phyloP scores from a whole-genome alignment of 2,797 vertebrate genomes.

The Manis crassicaudata region DNA sequence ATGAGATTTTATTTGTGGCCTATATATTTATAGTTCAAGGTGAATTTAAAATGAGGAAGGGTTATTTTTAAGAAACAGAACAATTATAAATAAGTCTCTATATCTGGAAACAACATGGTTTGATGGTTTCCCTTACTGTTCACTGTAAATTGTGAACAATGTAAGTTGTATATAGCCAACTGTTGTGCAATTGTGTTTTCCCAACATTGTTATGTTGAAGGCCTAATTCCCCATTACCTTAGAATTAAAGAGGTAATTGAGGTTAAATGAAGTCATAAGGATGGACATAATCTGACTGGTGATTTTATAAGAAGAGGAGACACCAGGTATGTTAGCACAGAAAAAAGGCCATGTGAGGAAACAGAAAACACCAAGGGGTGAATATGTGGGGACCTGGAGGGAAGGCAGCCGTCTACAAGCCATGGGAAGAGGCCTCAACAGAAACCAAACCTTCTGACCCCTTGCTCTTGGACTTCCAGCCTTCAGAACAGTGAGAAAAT shows the following conservation, averaged over 20 bases:
- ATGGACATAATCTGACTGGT: background rate
- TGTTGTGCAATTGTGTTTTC: background rate
- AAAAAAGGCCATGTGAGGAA: background rate
- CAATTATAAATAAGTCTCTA: background rate
- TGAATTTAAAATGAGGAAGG: constrained; percentile 18
- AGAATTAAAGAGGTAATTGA: background rate
- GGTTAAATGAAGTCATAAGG: background rate
- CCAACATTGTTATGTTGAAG: background rate
- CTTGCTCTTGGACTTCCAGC: background rate
- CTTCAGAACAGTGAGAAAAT: background rate
- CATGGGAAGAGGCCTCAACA: background rate
- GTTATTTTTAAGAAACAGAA: constrained; percentile 23
- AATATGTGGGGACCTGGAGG: background rate
- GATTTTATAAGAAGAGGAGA: background rate
- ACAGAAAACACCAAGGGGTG: background rate
- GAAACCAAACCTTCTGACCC: background rate
- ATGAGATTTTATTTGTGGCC: constrained; percentile 41
- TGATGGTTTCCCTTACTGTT: background rate
- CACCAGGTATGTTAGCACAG: background rate
- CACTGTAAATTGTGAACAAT: background rate
- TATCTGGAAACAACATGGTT: background rate
- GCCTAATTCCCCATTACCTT: background rate
- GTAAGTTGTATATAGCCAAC: background rate
- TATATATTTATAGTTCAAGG: constrained; percentile 26
- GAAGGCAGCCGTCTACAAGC: background rate